Evolutionary conservation across 2,888 invertebrate genomes (phyloP), one percentile per base, ranked within the genome.

Genomic region (Pantelozetes paolii): DNA sequence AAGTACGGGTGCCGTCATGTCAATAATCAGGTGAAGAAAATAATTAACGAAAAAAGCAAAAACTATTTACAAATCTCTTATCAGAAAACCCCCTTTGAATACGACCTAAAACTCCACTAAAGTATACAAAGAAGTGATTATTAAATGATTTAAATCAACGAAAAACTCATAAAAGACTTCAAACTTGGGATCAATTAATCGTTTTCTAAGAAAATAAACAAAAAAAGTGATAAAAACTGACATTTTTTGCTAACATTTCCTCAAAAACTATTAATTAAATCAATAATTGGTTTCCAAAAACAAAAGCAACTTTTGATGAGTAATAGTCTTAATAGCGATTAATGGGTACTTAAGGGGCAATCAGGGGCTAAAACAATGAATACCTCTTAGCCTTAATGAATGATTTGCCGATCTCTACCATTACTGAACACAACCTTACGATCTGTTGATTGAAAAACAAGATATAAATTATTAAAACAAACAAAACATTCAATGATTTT

Each of bases 381-480:
- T 69, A 73, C 73, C 50, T 72, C 85, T 95, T 94, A 82, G 94
- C 91, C 82, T 88, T 89, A 81, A 94, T 90, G 85, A 92, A 95
- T 79, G 88, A 88, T 86, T 95, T 95, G 77, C 96, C 96, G 76
- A 90, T 87, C 79, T 96, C 95, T 78, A 94, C 89, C 89, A 95
- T 94, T 78, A 88, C 84, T 80, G 89, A 89, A 83, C 95, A 94
- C 80, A 90, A 87, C 84, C 94, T 94, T 74, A 96, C 86, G 64
- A 88, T 84, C 87, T 88, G 80, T 50, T 11, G 13, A 71, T 30
- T 15, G 13, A 59, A 50, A 50, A 20, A n/a, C 50, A 20, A 45
- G 15, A 45, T 45, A n/a, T n/a, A n/a, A 20, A 48, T 36, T 15
- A 26, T 48, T 71, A 50, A 23, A 54, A 59, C 36, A 36, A 36